phyloP scores from a whole-genome alignment of 1,140 invertebrate genomes.

The Medauroidea extradentata region DNA sequence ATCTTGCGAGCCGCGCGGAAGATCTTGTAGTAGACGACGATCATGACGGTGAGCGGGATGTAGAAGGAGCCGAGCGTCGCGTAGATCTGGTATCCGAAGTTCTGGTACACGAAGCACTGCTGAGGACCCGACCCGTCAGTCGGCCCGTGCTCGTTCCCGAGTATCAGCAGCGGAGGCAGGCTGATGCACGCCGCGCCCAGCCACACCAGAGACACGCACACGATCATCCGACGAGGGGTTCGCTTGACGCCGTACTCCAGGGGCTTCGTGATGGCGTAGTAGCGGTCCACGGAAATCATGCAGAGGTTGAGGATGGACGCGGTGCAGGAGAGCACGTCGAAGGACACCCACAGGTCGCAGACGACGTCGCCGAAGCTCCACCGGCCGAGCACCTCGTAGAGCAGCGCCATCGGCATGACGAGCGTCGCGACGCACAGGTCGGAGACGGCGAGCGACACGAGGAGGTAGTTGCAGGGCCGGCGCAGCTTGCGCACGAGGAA shows the following conservation, averaged over 20 bases:
- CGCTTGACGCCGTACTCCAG: slow-evolving; percentile 84
- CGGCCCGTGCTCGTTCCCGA: slow-evolving; percentile 75
- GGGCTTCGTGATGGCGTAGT: slow-evolving; percentile 87
- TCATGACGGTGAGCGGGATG: slow-evolving; percentile 83
- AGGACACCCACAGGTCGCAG: slow-evolving; percentile 82
- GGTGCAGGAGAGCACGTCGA: slow-evolving; percentile 77
- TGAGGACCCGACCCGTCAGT: slow-evolving; percentile 51
- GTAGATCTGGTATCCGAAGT: slow-evolving; percentile 85
- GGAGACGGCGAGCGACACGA: slow-evolving; percentile 87
- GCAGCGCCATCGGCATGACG: slow-evolving; percentile 83
- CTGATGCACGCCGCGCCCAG: slow-evolving; percentile 83
- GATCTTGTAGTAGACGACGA: slow-evolving; percentile 86
- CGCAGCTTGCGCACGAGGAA: slow-evolving; percentile 80
- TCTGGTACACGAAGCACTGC: slow-evolving; percentile 78
- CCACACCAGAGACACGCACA: slow-evolving; percentile 86
- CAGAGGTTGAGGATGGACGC: slow-evolving; percentile 90
- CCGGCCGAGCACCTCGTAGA: slow-evolving; percentile 71
- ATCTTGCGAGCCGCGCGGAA: slow-evolving; percentile 78
- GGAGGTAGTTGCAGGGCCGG: slow-evolving; percentile 78
- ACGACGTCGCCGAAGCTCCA: slow-evolving; percentile 81
- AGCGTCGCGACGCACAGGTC: slow-evolving; percentile 76
- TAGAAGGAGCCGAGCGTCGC: slow-evolving; percentile 88
- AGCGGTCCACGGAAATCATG: slow-evolving; percentile 83
- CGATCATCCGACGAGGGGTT: slow-evolving; percentile 75
- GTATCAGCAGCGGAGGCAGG: slow-evolving; percentile 78